Evolutionary conservation across 2,888 invertebrate species (phyloP), one percentile per base, ranked within the genome.

Genomic region (Folsomia candida): DNA sequence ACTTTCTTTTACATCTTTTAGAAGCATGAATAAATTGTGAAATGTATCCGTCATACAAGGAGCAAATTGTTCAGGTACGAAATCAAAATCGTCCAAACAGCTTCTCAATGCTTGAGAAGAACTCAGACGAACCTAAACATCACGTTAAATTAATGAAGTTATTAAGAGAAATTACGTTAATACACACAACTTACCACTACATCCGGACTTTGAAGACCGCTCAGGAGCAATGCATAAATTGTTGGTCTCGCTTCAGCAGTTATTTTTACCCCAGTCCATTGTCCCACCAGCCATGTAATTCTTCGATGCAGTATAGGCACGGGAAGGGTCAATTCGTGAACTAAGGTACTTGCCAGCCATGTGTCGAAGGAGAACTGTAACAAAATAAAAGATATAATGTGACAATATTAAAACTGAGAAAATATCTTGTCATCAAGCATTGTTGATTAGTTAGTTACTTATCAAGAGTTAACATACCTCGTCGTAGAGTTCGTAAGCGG

Each of bases 1-100:
- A 84, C 94, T 94, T 84, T 95, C 94, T 76, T 89, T 88, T 0
- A 92, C 91, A 82, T 94, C 93, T 82, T 93, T 92, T 80, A 97
- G 85, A 76, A 97, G 86, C 71, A 88, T 87, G 84, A 94, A 95
- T 14, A 96, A 86, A 67, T 91, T 87, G 70, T 89, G 87, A 81
- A 95, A 93, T 2, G 89, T 87, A 27, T 90, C 87, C 71, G 92
- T 90, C 74, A 94, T 87, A 83, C 89, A 95, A 24, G 93, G 92
- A 74, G 90, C 86, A 83, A 97, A 96, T 82, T 92, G 90, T 74
- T 93, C 91, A 0, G 90, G 88, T 81, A 90, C 89, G 84, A 97
- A 97, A 81, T 94, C 93, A 85, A 96, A 96, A 83, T 95, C 95
- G 80, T 96, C 94, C 51, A 97, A 89, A 0, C 92, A 90, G 80